Evolutionary conservation across 2,888 invertebrate genomes (phyloP).

Genomic region (Arge pagana): DNA sequence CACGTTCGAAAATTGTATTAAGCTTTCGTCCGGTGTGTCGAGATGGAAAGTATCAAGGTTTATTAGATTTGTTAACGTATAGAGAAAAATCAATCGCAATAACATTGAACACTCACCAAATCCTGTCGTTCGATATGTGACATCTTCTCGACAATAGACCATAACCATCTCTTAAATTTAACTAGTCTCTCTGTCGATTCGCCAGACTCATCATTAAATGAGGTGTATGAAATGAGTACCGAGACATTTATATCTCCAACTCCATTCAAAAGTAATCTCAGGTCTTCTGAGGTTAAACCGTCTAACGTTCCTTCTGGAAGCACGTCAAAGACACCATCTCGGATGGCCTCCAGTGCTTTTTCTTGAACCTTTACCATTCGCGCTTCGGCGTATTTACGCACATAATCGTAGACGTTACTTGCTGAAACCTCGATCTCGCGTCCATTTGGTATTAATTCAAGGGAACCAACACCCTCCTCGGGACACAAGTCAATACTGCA

Average conservation of each 20-base stretch:
- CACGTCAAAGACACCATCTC: slow-evolving; percentile 95
- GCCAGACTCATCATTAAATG: slow-evolving; percentile 97
- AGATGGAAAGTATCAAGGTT: neutral
- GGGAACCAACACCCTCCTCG: slow-evolving; percentile 90
- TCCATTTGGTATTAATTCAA: slow-evolving; percentile 88
- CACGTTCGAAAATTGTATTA: too few relatives aligned
- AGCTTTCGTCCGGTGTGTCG: neutral
- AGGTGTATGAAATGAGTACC: slow-evolving; percentile 94
- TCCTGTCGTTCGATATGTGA: slow-evolving; percentile 94
- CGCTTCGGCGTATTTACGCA: slow-evolving; percentile 92
- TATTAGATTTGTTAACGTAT: slow-evolving; percentile 4
- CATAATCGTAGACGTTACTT: slow-evolving; percentile 94
- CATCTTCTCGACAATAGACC: slow-evolving; percentile 99
- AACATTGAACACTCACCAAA: slow-evolving; percentile 87
- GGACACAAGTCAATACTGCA: slow-evolving; percentile 87
- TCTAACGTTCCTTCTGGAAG: slow-evolving; percentile 89
- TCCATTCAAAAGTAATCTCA: slow-evolving; percentile 92
- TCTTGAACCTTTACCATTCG: slow-evolving; percentile 93
- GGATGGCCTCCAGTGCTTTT: slow-evolving; percentile 89
- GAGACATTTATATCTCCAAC: slow-evolving; percentile 97
- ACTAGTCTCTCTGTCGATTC: slow-evolving; percentile 83
- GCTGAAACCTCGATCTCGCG: slow-evolving; percentile 90
- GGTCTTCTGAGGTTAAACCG: slow-evolving; percentile 93
- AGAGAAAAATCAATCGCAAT: too few relatives aligned
- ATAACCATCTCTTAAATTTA: slow-evolving; percentile 97